phyloP scores from a whole-genome alignment of 2,888 invertebrate species.

The Tenodera sinensis region DNA sequence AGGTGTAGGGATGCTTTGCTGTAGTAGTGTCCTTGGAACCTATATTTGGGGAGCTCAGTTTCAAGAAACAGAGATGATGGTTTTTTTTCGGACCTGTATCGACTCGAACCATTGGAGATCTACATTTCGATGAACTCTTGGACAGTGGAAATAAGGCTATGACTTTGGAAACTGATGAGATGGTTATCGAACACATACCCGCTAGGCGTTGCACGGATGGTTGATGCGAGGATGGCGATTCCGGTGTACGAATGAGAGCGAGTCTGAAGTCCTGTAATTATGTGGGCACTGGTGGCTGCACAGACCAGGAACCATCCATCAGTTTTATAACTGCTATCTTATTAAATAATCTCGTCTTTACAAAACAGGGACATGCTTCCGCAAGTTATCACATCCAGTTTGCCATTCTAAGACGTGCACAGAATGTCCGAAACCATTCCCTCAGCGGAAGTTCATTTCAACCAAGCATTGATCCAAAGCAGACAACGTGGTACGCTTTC shows the following conservation, averaged over 20 bases:
- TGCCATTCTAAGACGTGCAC: too few species aligned
- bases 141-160: neutral
- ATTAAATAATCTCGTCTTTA: neutral
- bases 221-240: neutral
- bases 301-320: neutral
- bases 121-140: too few species aligned
- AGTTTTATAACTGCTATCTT: neutral
- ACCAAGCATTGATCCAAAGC: too few species aligned
- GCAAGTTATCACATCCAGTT: neutral
- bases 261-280: neutral
- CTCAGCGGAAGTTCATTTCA: neutral
- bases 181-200: neutral
- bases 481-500: too few species aligned
- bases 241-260: neutral
- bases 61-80: too few species aligned
- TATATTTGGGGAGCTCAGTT: too few species aligned
- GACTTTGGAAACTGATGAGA: neutral
- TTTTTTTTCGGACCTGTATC: too few species aligned
- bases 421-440: neutral
- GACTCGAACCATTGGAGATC: too few species aligned
- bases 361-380: neutral
- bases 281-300: neutral
- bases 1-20: too few species aligned
- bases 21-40: too few species aligned
- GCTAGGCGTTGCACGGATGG: neutral